Evolutionary conservation across 1,140 invertebrate species (phyloP).

Genomic region (Bombus picipes): DNA sequence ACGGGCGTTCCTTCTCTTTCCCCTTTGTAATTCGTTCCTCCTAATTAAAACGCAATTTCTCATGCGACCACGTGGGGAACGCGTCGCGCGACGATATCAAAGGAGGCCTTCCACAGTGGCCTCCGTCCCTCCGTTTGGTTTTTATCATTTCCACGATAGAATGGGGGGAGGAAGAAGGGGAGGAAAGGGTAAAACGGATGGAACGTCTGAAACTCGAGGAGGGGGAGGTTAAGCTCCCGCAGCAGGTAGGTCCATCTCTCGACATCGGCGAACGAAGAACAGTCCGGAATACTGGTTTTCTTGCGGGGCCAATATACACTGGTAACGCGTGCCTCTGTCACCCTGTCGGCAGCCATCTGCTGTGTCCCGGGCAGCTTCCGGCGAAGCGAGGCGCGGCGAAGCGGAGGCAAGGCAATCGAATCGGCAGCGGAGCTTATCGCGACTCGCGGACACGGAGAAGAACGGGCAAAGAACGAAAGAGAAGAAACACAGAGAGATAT

Average conservation of each 20-base stretch:
- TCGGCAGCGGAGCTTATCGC: constrained; percentile 47
- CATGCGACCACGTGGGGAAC: background rate
- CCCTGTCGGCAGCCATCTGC: constrained; percentile 67
- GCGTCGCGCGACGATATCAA: background rate
- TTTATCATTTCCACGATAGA: background rate
- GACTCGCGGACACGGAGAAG: constrained; percentile 19
- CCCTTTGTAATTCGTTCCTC: background rate
- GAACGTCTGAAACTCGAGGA: background rate
- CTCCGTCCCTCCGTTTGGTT: background rate
- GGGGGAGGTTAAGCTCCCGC: background rate
- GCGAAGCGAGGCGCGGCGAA: constrained; percentile 34
- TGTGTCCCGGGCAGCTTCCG: constrained; percentile 52
- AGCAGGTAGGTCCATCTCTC: constrained; percentile 24
- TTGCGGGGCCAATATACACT: constrained; percentile 56
- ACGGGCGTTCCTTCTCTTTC: background rate
- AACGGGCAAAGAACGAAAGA: constrained; percentile 18
- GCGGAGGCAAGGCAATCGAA: constrained; percentile 52
- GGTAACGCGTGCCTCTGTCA: constrained; percentile 70
- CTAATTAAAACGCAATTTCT: constrained; percentile 48
- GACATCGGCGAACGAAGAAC: constrained; percentile 14
- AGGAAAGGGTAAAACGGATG: too few species aligned
- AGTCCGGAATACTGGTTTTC: constrained; percentile 57
- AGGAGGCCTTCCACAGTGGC: background rate
- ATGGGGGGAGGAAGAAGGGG: background rate
- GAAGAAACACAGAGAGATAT: constrained; percentile 22